phyloP scores from a whole-genome alignment of 1,140 invertebrate genomes.

The Drosophila parvula region DNA sequence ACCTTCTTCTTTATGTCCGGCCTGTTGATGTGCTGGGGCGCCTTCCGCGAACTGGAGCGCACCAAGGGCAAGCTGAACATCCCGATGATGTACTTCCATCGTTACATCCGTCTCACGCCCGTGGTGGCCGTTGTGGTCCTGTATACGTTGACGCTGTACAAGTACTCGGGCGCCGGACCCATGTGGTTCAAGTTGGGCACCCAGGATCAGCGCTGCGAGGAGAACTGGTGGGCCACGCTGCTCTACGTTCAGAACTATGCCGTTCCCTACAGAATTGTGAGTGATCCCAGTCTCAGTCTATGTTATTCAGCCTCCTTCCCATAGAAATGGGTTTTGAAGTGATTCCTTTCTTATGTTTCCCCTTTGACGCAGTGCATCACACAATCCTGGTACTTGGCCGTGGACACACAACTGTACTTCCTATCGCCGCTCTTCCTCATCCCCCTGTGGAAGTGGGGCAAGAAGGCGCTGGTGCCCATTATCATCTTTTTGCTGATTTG shows the following conservation, averaged over 20 bases:
- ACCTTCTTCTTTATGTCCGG: conserved; percentile 89
- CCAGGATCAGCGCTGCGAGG: conserved; percentile 88
- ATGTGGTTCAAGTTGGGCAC: conserved; percentile 85
- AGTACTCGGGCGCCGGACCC: conserved; percentile 86
- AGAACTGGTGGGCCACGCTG: conserved; percentile 93
- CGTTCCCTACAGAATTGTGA: conserved; percentile 78
- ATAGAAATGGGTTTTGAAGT: neutral
- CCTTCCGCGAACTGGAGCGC: conserved; percentile 88
- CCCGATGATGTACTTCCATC: conserved; percentile 85
- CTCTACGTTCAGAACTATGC: conserved; percentile 94
- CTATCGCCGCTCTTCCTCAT: conserved; percentile 91
- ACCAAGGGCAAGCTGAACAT: conserved; percentile 84
- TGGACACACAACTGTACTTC: conserved; percentile 94
- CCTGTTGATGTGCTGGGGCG: conserved; percentile 87
- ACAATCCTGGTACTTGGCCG: conserved; percentile 95
- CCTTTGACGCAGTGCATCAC: conserved; percentile 91
- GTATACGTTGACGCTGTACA: conserved; percentile 84
- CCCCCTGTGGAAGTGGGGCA: conserved; percentile 88
- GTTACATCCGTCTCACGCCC: conserved; percentile 86
- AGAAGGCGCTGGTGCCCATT: conserved; percentile 86
- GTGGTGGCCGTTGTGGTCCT: conserved; percentile 86
- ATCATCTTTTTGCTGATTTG: conserved; percentile 85
- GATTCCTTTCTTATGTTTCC: neutral
- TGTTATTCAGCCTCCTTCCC: too few species aligned
- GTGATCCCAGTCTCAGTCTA: neutral